These are phyloP conservation scores for Corythaeola cristata DNA, from an alignment of 2,113 vertebrate species.

Conservation along the genomic window DNA sequence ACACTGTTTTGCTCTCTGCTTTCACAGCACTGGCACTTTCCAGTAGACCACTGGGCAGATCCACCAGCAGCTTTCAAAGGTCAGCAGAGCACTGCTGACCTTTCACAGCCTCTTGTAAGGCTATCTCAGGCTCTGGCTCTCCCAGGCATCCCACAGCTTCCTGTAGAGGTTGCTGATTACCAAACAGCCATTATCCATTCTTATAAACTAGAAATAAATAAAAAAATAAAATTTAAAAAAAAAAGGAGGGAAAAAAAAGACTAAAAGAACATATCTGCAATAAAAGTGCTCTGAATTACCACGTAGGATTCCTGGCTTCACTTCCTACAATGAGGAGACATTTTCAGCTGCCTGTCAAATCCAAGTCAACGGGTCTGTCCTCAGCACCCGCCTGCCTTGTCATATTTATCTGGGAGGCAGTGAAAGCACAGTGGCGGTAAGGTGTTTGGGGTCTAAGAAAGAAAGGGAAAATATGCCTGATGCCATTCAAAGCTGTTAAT, in stretches of 20 bases:
- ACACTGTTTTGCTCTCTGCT: slow-evolving; percentile 58
- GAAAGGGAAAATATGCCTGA: neutral
- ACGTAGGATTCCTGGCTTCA: neutral
- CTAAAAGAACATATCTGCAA: neutral
- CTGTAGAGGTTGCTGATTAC: neutral
- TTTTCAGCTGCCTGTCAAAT: neutral
- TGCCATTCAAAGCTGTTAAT: neutral
- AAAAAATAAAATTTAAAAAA: fast-evolving
- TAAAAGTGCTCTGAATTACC: neutral
- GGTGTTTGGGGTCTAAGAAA: neutral
- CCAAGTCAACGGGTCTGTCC: neutral
- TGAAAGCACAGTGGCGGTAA: neutral
- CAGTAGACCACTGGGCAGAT: slow-evolving; percentile 47
- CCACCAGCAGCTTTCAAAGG: slow-evolving; percentile 33
- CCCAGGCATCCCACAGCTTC: neutral
- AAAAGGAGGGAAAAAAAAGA: neutral
- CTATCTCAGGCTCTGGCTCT: slow-evolving; percentile 6
- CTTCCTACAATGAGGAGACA: neutral
- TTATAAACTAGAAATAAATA: neutral
- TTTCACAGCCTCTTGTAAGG: neutral
- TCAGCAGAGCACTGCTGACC: slow-evolving; percentile 14
- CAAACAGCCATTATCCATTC: neutral
- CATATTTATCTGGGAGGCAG: neutral
- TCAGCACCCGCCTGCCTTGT: neutral
- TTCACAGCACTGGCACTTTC: slow-evolving; percentile 52